Evolutionary conservation across 2,797 vertebrate species (phyloP), one percentile per base, ranked within the genome.

Genomic region (Pseudopleuronectes americanus): DNA sequence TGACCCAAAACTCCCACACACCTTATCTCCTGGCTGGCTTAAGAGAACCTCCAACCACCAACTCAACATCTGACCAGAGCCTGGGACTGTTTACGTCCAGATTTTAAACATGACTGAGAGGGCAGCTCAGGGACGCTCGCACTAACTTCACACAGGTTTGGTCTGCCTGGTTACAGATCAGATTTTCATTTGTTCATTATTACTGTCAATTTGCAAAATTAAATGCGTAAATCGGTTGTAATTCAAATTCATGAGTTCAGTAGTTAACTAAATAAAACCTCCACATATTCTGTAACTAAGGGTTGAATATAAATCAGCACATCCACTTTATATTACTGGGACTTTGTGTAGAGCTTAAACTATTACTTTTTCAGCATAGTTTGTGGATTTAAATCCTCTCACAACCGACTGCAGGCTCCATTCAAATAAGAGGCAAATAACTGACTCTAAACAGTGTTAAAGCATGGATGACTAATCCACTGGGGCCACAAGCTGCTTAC

Each of bases 1-100:
- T 71, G 76, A 74, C 69, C 79, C 64, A 54, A 48, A 71, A 65
- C 77, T 74, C 74, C 68, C 47, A 82, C 79, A 55, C 60, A 60
- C 64, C 80, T 74, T 62, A 84, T 84, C 72, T 80, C 62, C 71
- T 16, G 38, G 61, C 59, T 8, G 45, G 43, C 54, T 81, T 45
- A 28, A 36, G 38, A 7, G 61, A 81, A 54, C 57, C 76, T 76
- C 72, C 69, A 22, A 72, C 67, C 68, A 62, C 45, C 19, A 1
- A 8, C 36, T 38, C 31, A 16, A 65, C 81, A 75, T 84, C 76
- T 81, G 66, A 73, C 13, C 1, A 28, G 63, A 64, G 51, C 17
- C 59, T 10, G 23, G 1, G 54, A 43, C 51, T 51, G 58, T 78
- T 77, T 72, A 67, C 47, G 2, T 76, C 53, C 64, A 49, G 57